Evolutionary conservation across 2,797 vertebrate species (phyloP).

Genomic region (Urosaurus nigricauda): DNA sequence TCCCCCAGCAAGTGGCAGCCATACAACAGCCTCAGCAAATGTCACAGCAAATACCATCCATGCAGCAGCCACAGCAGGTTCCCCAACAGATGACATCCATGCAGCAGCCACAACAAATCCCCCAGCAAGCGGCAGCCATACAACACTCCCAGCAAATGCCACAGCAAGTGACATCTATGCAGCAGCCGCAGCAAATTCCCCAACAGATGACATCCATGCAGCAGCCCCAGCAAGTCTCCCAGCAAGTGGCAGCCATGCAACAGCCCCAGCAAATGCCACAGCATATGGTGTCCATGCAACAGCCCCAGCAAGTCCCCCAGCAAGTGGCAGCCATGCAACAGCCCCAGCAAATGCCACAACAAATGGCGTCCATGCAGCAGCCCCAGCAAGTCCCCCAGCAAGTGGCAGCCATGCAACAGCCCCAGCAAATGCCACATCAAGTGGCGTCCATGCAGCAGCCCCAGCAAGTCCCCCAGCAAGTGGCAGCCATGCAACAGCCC

Average conservation of each 20-base stretch:
- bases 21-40: slow-evolving; percentile 61
- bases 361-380: slow-evolving; percentile 53
- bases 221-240: slow-evolving; percentile 61
- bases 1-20: slow-evolving; percentile 58
- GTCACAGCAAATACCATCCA: slow-evolving; percentile 66
- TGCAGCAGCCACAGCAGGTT: slow-evolving; percentile 57
- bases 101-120: slow-evolving; percentile 40
- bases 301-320: slow-evolving; percentile 33
- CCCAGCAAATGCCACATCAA: slow-evolving; percentile 58
- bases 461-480: slow-evolving; percentile 42
- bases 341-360: slow-evolving; percentile 58
- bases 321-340: slow-evolving; percentile 66
- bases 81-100: slow-evolving; percentile 40
- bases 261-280: slow-evolving; percentile 58
- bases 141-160: slow-evolving; percentile 58
- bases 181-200: slow-evolving; percentile 26
- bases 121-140: slow-evolving; percentile 41
- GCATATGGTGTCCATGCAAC: slow-evolving; percentile 31
- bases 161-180: background rate
- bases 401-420: slow-evolving; percentile 48
- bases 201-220: slow-evolving; percentile 57
- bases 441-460: slow-evolving; percentile 5
- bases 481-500: background rate
- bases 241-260: slow-evolving; percentile 66
- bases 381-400: slow-evolving; percentile 61